A percentile compares a stretch with the other conserved stretches of the same genome.
Evolutionary conservation across 2,113 vertebrate genomes (phyloP).

Genomic region (Perca schrenkii): DNA sequence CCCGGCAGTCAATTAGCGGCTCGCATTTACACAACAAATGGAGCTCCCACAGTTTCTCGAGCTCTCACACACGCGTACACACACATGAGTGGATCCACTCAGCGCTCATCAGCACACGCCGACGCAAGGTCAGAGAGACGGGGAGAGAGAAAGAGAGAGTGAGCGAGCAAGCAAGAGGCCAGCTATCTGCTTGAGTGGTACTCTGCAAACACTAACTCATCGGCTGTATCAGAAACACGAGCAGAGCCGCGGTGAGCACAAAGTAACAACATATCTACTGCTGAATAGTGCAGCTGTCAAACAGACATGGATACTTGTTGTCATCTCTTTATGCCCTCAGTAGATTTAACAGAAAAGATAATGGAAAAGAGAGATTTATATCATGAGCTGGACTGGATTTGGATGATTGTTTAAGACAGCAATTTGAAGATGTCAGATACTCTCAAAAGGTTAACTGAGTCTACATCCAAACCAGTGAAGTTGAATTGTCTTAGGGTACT

Average conservation of each 20-base stretch:
- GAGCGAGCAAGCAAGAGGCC: slow-evolving; percentile 58
- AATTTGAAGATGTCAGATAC: not conserved
- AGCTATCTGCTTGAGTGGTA: slow-evolving; percentile 75
- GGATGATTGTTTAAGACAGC: not conserved
- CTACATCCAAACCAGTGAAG: too few relatives aligned
- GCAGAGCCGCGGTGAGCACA: slow-evolving; percentile 11
- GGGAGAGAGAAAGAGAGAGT: slow-evolving; percentile 29
- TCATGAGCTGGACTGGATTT: not conserved
- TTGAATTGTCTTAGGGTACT: too few relatives aligned
- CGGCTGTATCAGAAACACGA: slow-evolving; percentile 60
- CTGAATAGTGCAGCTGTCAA: slow-evolving; percentile 10
- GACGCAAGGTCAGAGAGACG: slow-evolving; percentile 73
- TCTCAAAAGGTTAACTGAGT: not conserved
- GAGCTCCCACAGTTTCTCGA: slow-evolving; percentile 70
- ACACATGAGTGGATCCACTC: slow-evolving; percentile 73
- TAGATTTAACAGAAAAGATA: not conserved
- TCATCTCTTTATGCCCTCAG: not conserved
- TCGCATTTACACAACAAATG: slow-evolving; percentile 83
- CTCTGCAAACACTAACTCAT: slow-evolving; percentile 70
- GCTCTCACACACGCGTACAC: slow-evolving; percentile 22
- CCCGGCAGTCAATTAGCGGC: slow-evolving; percentile 81
- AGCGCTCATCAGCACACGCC: slow-evolving; percentile 79
- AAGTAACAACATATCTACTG: slow-evolving; percentile 15
- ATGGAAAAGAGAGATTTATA: not conserved
- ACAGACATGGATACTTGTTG: not conserved